These are phyloP conservation scores for Wasmannia auropunctata DNA, from an alignment of 1,140 invertebrate species.

Conservation along the genomic window DNA sequence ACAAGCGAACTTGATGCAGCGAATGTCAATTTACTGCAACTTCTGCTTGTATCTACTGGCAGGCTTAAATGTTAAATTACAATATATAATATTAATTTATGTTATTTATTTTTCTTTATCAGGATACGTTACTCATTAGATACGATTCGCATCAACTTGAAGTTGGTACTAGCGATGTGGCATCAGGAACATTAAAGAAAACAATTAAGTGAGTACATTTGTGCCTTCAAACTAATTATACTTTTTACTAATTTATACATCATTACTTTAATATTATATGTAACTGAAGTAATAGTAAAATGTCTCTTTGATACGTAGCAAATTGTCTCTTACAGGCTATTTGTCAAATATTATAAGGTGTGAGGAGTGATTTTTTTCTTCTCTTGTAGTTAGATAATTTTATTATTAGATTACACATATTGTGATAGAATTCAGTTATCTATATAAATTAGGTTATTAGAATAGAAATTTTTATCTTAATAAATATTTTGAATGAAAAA, in stretches of 20 bases:
- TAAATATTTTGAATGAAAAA: neutral
- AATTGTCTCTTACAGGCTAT: neutral
- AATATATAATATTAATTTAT: neutral
- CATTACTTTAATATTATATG: neutral
- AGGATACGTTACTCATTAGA: conserved; percentile 92
- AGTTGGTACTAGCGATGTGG: conserved; percentile 93
- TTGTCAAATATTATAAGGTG: conserved; percentile 1
- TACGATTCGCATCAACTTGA: conserved; percentile 92
- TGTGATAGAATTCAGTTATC: neutral
- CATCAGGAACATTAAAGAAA: conserved; percentile 93
- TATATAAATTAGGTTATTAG: no score
- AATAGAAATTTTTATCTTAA: neutral
- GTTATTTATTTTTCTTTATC: conserved; percentile 73
- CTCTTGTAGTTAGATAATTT: conserved; percentile 12
- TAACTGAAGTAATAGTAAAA: neutral
- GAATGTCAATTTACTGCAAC: neutral
- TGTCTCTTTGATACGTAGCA: neutral
- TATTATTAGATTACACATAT: neutral
- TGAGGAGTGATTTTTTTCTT: neutral
- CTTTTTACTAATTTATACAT: neutral
- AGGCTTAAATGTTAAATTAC: neutral
- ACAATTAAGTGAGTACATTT: conserved; percentile 88
- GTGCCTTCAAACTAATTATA: conserved; percentile 35
- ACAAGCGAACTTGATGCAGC: neutral
- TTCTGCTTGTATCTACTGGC: neutral